phyloP scores from a whole-genome alignment of 2,888 invertebrate species.

The Heliconius hortense region DNA sequence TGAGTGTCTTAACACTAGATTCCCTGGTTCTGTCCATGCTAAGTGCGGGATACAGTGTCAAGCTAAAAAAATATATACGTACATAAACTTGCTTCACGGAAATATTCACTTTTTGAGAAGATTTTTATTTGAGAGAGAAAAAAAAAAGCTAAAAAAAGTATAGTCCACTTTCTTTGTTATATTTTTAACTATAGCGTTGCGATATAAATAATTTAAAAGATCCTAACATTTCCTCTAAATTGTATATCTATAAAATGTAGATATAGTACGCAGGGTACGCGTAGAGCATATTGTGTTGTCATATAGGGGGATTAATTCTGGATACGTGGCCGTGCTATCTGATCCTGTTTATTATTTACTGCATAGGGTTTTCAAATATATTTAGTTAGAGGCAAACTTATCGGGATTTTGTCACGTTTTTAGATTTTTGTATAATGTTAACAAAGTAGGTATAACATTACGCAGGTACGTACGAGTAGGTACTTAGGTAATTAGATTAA shows the following conservation, averaged over 20 bases:
- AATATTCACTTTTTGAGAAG: too few species aligned
- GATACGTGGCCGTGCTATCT: conserved; percentile 74
- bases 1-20: too few species aligned
- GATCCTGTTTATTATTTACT: conserved; percentile 59
- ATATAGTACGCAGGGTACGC: conserved; percentile 7
- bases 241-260: not conserved
- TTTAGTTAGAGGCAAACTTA: conserved; percentile 4
- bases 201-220: not conserved
- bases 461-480: too few species aligned
- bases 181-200: not conserved
- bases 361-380: conserved; percentile 22
- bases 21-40: too few species aligned
- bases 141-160: not conserved
- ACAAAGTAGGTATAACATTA: not conserved
- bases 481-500: not conserved
- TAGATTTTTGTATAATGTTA: not conserved
- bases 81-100: too few species aligned
- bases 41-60: too few species aligned
- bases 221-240: conserved; percentile 1
- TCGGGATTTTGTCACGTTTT: not conserved
- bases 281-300: conserved; percentile 60
- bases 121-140: not conserved
- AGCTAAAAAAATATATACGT: not conserved
- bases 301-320: conserved; percentile 75
- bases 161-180: not conserved